Evolutionary conservation across 2,797 vertebrate genomes (phyloP), one percentile per base, ranked within the genome.

Genomic region (Vultur gryphus): DNA sequence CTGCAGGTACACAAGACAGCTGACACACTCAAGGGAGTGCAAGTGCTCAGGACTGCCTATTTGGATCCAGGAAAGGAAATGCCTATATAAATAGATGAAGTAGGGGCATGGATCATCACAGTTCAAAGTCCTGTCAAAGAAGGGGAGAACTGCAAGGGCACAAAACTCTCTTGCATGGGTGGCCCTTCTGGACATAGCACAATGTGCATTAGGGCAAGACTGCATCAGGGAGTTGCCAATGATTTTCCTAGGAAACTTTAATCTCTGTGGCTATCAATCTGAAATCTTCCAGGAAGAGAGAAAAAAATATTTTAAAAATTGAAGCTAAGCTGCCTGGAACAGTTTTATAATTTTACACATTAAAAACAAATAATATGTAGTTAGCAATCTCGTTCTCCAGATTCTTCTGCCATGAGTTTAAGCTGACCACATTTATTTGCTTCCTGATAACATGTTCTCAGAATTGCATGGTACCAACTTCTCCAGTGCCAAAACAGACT

Each of bases 141-240:
- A n/a, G 17, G 6, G 13, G 16, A 37, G 55, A 96, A 65, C 7
- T 39, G 11, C 48, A 85, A 69, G 10, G 55, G 16, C 41, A 73
- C 6, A 70, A 55, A 58, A 44, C 49, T 55, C 4, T 25, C 29
- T 39, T 24, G 13, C 46, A 29, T 15, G 29, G 2, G 18, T 52
- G 23, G 8, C 20, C 2, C 1, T 84, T 81, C 57, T 54, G 29
- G 33, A 41, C 0, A 0, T 4, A 33, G 18, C 18, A 55, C 28
- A 67, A 70, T 5, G 12, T 25, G 14, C 18, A 15, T 46, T 64
- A 77, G 43, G 31, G 78, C 33, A 79, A 71, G 49, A 31, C 7
- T 0, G 1, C 35, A 43, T 23, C 16, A 28, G 19, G 46, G 33
- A 84, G 13, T 5, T 79, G 9, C 7, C 65, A 58, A 13, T 26